Base-by-base conservation (phyloP, 2,797 vertebrate genomes). In the Euphonia xanthogaster region DNA sequence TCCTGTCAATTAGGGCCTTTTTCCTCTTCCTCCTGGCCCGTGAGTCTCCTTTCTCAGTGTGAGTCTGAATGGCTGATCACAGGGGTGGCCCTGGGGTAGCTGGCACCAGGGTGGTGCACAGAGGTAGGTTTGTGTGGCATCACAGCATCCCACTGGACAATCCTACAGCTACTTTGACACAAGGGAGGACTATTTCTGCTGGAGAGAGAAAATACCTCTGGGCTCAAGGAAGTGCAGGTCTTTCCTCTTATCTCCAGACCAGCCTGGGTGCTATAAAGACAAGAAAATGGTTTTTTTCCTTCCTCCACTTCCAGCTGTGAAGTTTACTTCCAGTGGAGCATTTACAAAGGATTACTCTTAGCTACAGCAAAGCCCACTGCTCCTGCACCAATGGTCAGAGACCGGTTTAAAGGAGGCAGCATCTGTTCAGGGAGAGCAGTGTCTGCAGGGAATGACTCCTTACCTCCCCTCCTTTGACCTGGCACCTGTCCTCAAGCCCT, bases 1-100 rank as follows among this genome's bases (percentile, higher is more conserved):
- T 94, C 65, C 82, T 93, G 79, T 91, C 95, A 97, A 96, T 96
- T 96, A 96, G 81, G 71, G 20, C 28, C 31, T 67, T 86, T 91
- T 89, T 58, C 23, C 54, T 70, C 27, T 74, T 63, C 37, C 42
- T 39, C 28, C 65, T 90, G 78, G 51, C 71, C 81, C 1, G 51
- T 2, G 3, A 42, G 35, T 62, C 88, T 92, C 72, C 75, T 85
- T 44, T 67, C 20, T 9, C 65, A 53, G 42, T 39, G 72, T 9
- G 68, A 60, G 48, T 50, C 60, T 80, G 85, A 45, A 44, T 14
- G 66, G 74, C 62, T 94, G 92, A 94, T 88, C 71, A 76, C 76
- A 88, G 80, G 55, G 78, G 68, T 54, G 76, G 85, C 57, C 79
- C 68, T 75, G 67, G 61, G 88, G 84, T 72, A 92, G 16, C 50